Percentiles rank a stretch among this genome's conserved stretches.
Conservation (phyloP, 2,113 vertebrate species). For the Oceanites oceanicus region DNA sequence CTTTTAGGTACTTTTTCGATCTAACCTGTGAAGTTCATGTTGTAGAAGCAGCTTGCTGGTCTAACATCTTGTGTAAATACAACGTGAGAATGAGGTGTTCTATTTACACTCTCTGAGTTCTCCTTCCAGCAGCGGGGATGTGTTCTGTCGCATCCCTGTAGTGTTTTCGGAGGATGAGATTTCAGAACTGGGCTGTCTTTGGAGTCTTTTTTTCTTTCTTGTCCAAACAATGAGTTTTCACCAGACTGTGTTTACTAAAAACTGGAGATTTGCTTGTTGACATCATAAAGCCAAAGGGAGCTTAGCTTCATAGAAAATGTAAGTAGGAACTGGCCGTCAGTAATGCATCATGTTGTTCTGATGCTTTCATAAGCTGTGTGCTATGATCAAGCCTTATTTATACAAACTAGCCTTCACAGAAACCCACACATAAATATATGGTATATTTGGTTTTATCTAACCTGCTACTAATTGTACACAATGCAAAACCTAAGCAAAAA, state of each 20-base stretch:
- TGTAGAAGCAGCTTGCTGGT: conserved; percentile 47
- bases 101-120: not conserved
- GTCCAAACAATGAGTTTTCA: not conserved
- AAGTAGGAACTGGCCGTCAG: conserved; percentile 18
- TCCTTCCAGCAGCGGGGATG: not conserved
- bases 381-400: conserved; percentile 24
- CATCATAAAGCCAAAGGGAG: not conserved
- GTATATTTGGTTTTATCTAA: conserved; percentile 22
- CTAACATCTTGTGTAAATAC: not conserved
- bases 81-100: conserved; percentile 13
- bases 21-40: conserved; percentile 8
- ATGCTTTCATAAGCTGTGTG: conserved; percentile 10
- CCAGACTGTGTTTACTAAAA: not conserved
- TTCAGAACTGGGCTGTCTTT: not conserved
- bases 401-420: conserved; percentile 13
- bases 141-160: not conserved
- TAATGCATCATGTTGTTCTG: not conserved
- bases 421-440: not conserved
- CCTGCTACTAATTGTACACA: not conserved
- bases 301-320: not conserved
- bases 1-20: conserved; percentile 23
- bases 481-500: conserved; percentile 12
- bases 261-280: not conserved
- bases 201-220: not conserved
- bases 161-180: not conserved